These are phyloP conservation scores for Drosophila triauraria DNA, from an alignment of 1,140 invertebrate genomes.

Conservation along the genomic window DNA sequence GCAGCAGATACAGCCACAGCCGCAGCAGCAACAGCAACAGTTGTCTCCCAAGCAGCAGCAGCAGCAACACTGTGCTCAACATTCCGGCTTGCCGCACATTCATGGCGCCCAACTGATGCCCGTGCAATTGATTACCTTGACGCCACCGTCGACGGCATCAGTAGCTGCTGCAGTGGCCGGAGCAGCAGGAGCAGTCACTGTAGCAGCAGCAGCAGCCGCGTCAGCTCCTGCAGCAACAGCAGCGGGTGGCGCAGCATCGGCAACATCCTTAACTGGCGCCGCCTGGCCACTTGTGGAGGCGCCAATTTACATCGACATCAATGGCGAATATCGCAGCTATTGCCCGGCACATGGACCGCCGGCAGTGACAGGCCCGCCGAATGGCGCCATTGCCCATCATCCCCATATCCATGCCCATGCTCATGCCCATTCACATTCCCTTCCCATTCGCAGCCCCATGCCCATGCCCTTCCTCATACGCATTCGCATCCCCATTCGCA, in stretches of 20 bases:
- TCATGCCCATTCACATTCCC: conserved; percentile 9
- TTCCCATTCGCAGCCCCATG: conserved; percentile 24
- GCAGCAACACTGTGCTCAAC: conserved; percentile 62
- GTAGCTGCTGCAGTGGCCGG: conserved; percentile 29
- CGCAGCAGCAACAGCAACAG: conserved; percentile 64
- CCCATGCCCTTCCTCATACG: conserved; percentile 24
- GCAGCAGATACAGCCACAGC: conserved; percentile 53
- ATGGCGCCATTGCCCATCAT: conserved; percentile 63
- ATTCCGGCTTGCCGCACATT: conserved; percentile 72
- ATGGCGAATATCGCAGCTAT: conserved; percentile 77
- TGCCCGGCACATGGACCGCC: conserved; percentile 82
- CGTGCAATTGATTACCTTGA: conserved; percentile 72
- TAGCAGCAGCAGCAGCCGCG: conserved; percentile 14
- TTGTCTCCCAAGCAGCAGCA: conserved; percentile 53
- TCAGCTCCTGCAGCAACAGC: conserved; percentile 21
- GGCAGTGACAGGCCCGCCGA: conserved; percentile 43
- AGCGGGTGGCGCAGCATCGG: conserved; percentile 16
- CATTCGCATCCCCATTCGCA: conserved; percentile 32
- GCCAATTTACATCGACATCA: conserved; percentile 79
- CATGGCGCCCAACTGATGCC: conserved; percentile 66
- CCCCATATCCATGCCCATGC: conserved; percentile 35
- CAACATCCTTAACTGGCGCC: conserved; percentile 41
- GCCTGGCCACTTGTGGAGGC: conserved; percentile 78
- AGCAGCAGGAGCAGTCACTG: conserved; percentile 9
- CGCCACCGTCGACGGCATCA: conserved; percentile 40